Base-by-base conservation (phyloP, 2,797 vertebrate species). In the Alosa sapidissima region DNA sequence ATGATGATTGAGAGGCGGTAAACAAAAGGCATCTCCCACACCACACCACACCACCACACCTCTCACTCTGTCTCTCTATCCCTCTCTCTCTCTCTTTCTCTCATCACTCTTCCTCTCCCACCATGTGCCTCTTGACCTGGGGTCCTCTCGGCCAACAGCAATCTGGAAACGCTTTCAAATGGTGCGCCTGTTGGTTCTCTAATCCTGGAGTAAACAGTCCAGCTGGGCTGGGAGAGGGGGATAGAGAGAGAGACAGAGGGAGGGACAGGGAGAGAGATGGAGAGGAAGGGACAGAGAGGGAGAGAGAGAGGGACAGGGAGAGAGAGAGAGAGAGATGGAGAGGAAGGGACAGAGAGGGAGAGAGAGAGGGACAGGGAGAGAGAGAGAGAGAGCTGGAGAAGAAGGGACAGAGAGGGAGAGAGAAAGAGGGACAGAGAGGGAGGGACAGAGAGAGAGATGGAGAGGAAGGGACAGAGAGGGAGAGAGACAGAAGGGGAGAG, bases 161-260 rank as follows among this genome's bases (percentile, higher is more conserved):
- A 90, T 89, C 33, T 24, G 75, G 86, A 83, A 89, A 88, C 85
- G 62, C 85, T 86, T 92, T 89, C 87, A 91, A 91, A 91, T 88
- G 85, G 86, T 68, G 45, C 58, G 58, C 68, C 88, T 84, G 89
- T 90, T 88, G 84, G 87, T 85, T 83, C 87, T 88, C 88, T 88
- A 84, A 86, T 89, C 81, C 85, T 81, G 68, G 65, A 65, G 86
- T 92, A 89, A 91, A 91, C 90, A 89, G 6, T 82, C 85, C 33
- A 52, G 82, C 78, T 81, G 58, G n/a, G 58, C n/a, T 62, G 58
- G n/a, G n/a, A 2, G 8, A 3, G 7, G 55, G 21, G 19, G 16
- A 19, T 7, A 21, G n/a, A 24, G 21, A 24, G 58, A 8, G 58
- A 10, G 5, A 21, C 1, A 16, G 52, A 16, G 14, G 4, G 52